Percentiles rank a stretch among this genome's conserved stretches.
Conservation (phyloP, 1,140 invertebrate genomes). For the Choristoneura fumiferana region DNA sequence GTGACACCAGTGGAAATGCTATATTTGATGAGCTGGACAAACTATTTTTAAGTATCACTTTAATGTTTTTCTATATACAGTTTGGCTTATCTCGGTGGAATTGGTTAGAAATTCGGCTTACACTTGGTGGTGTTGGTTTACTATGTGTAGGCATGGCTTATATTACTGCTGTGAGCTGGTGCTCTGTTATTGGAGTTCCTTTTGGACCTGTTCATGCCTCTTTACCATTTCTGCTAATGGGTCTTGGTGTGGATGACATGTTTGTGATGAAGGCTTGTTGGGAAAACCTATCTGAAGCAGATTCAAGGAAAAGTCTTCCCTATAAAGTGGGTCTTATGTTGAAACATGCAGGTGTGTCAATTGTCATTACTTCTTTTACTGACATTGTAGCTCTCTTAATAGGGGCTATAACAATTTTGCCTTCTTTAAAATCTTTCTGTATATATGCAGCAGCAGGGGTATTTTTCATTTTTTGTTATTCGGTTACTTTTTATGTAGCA, state of each 20-base stretch:
- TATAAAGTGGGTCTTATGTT: constrained; percentile 84
- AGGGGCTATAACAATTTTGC: constrained; percentile 85
- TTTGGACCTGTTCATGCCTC: constrained; percentile 91
- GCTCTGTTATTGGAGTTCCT: constrained; percentile 85
- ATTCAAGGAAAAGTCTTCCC: constrained; percentile 77
- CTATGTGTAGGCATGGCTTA: constrained; percentile 88
- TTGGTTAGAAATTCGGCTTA: constrained; percentile 85
- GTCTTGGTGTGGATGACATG: constrained; percentile 90
- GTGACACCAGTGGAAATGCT: constrained; percentile 82
- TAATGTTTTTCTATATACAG: constrained; percentile 88
- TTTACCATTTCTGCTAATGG: constrained; percentile 89
- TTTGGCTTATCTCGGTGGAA: constrained; percentile 86
- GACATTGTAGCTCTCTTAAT: constrained; percentile 89
- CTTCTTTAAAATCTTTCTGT: constrained; percentile 87
- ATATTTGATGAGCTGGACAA: constrained; percentile 87
- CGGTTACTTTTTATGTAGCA: constrained; percentile 89
- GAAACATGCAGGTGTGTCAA: constrained; percentile 89
- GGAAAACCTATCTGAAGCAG: constrained; percentile 79
- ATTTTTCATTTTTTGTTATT: constrained; percentile 85
- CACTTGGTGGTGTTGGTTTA: constrained; percentile 83
- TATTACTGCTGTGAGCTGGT: constrained; percentile 84
- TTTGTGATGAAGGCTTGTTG: constrained; percentile 89
- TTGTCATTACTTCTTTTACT: constrained; percentile 90
- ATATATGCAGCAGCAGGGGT: constrained; percentile 86
- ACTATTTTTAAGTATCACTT: constrained; percentile 82